phyloP scores from a whole-genome alignment of 2,113 vertebrate species.

The Phoxinus phoxinus region DNA sequence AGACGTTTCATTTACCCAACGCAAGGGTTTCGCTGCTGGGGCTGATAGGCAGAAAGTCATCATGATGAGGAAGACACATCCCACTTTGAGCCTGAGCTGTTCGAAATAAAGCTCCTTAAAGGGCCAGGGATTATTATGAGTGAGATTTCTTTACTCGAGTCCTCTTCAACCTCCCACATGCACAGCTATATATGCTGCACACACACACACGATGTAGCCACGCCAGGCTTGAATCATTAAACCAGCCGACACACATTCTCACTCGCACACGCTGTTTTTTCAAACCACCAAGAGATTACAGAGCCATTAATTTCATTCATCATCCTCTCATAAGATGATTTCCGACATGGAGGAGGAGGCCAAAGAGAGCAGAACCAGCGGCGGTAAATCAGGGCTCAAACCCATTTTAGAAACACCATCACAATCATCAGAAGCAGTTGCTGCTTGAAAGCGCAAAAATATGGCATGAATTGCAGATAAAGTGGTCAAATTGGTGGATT shows the following conservation, averaged over 20 bases:
- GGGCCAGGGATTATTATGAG: constrained; percentile 56
- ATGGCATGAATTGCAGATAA: background rate
- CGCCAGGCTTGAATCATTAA: background rate
- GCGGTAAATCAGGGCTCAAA: constrained; percentile 41
- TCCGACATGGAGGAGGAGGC: constrained; percentile 16
- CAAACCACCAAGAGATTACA: constrained; percentile 44
- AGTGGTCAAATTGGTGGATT: background rate
- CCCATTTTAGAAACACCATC: constrained; percentile 17
- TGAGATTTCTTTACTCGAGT: constrained; percentile 38
- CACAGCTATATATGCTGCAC: constrained; percentile 11
- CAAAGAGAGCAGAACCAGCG: constrained; percentile 5
- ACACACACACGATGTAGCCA: background rate
- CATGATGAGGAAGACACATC: constrained; percentile 45
- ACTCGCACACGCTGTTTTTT: constrained; percentile 5
- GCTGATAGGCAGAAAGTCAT: constrained; percentile 31
- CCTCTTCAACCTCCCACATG: constrained; percentile 36
- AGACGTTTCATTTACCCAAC: constrained; percentile 33
- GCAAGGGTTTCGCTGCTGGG: constrained; percentile 15
- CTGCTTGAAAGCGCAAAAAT: constrained; percentile 7
- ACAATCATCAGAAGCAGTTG: constrained; percentile 15
- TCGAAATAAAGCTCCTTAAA: constrained; percentile 57
- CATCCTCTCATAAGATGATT: constrained; percentile 49
- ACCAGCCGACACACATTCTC: constrained; percentile 34
- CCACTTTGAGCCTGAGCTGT: constrained; percentile 54
- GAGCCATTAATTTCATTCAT: constrained; percentile 51